Evolutionary conservation across 2,113 vertebrate species (phyloP), one percentile per base, ranked within the genome.

Genomic region (Hucho hucho): DNA sequence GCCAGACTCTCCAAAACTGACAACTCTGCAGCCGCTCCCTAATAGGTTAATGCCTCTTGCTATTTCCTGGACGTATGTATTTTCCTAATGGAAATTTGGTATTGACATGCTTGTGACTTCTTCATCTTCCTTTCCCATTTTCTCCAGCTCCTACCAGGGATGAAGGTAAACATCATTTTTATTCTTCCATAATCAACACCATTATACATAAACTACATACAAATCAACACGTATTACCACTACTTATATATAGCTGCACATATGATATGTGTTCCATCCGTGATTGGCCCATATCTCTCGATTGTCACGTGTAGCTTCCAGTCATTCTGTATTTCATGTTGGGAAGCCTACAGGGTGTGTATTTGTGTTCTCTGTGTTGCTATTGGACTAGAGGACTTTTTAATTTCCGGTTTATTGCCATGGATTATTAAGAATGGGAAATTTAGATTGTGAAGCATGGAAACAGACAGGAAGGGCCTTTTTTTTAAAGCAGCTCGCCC

Each of bases 111-210:
- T 65, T 66, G 18, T 69, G 4, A 68, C 72, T 72, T 82, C 18
- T 72, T 75, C 70, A 72, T 82, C n/a, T 72, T 75, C 70, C 29
- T 43, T 37, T 20, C 28, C 28, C 24, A 70, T 71, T 83, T 69
- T 43, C 71, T 83, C 43, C 84, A 94, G 93, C 90, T 93, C 78
- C 75, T 93, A 79, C 85, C 85, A 4, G 93, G 90, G 82, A 72
- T 94, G 64, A 94, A 94, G 93, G 93, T 93, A 87, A 87, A 76
- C 22, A 66, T 56, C 11, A 69, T 29, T 13, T 64, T 4, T 69
- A 6, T n/a, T 67, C 65, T n/a, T n/a, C 65, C 0, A 29, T 65
- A 26, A 26, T 28, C 24, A 26, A 16, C 14, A 12, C 9, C 64
- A 24, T 56, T 25, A 20, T 46, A 70, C 71, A 79, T 22, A 61